Conservation (phyloP, 2,888 invertebrate genomes). For the Drosophila pseudotakahashii region DNA sequence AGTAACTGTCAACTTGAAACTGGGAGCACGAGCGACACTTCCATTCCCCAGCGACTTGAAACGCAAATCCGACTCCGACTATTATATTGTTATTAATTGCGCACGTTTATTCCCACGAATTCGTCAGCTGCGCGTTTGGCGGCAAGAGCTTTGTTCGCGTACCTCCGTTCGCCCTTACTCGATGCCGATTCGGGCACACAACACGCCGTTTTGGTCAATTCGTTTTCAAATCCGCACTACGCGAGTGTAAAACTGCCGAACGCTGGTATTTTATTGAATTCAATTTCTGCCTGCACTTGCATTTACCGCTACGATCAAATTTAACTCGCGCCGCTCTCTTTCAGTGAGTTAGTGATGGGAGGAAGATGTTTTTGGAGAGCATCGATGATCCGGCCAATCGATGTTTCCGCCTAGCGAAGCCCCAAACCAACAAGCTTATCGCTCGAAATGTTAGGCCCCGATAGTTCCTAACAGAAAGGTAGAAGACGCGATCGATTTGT, state of each 20-base stretch:
- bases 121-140: slow-evolving; percentile 26
- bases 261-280: neutral
- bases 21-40: neutral
- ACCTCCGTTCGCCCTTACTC: neutral
- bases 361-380: too few species aligned
- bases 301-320: slow-evolving; percentile 7
- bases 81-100: slow-evolving; percentile 16
- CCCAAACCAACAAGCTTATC: too few species aligned
- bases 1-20: slow-evolving; percentile 7
- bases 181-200: neutral
- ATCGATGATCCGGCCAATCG: too few species aligned
- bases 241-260: neutral
- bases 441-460: too few species aligned
- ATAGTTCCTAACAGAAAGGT: too few species aligned
- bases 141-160: slow-evolving; percentile 24
- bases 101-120: slow-evolving; percentile 15
- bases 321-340: neutral
- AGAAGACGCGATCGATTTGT: too few species aligned
- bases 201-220: neutral
- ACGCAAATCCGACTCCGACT: slow-evolving; percentile 23
- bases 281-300: neutral
- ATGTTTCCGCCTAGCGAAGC: too few species aligned
- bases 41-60: slow-evolving; percentile 11
- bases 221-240: neutral
- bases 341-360: too few species aligned